Evolutionary conservation across 2,888 invertebrate species (phyloP).

Genomic region (Platypus cylindrus): DNA sequence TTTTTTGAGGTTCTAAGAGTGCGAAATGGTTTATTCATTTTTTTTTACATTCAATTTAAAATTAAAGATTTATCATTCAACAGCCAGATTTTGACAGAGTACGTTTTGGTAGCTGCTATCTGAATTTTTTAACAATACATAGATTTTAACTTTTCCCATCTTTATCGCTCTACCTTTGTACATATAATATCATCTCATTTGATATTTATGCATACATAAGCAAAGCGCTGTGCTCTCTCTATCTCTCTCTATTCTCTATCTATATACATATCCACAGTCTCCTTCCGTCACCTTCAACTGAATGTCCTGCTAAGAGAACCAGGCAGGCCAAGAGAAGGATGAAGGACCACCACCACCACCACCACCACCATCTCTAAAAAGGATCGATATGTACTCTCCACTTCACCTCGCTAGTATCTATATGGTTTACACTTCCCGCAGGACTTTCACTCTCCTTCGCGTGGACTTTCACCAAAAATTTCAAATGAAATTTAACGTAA

Average conservation of each 20-base stretch:
- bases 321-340: conserved; percentile 23
- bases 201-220: too few relatives aligned
- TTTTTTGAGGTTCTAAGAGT: too few relatives aligned
- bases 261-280: conserved; percentile 29
- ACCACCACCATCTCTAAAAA: too few relatives aligned
- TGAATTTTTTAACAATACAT: not conserved
- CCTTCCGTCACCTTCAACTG: conserved; percentile 19
- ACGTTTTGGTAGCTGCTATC: not conserved
- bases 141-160: not conserved
- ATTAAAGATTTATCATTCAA: too few relatives aligned
- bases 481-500: too few relatives aligned
- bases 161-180: too few relatives aligned
- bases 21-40: too few relatives aligned
- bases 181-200: too few relatives aligned
- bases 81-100: too few relatives aligned
- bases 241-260: conserved; percentile 25
- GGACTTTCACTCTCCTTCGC: conserved; percentile 36
- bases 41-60: too few relatives aligned
- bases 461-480: conserved; percentile 30
- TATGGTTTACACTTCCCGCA: conserved; percentile 39
- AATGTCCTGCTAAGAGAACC: conserved; percentile 12
- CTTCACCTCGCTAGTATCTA: conserved; percentile 21
- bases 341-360: conserved; percentile 25
- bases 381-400: conserved; percentile 29
- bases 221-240: too few relatives aligned